phyloP scores from a whole-genome alignment of 1,140 invertebrate genomes.

The Anoplophora glabripennis region DNA sequence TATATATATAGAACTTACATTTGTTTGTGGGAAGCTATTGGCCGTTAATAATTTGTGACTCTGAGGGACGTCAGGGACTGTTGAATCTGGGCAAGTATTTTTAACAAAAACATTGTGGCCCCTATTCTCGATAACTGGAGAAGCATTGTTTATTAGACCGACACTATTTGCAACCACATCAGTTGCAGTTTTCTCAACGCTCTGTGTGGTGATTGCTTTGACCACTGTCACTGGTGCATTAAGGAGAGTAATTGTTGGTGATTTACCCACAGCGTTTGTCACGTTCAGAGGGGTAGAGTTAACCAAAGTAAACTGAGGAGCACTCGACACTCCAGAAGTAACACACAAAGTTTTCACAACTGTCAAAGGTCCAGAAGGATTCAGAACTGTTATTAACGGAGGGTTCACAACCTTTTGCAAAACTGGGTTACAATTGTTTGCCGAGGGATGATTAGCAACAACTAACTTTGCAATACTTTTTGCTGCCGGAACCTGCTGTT shows the following conservation, averaged over 20 bases:
- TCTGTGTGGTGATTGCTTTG: conserved; percentile 30
- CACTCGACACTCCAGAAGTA: conserved; percentile 33
- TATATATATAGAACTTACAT: conserved; percentile 37
- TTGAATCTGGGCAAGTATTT: conserved; percentile 32
- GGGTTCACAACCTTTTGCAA: conserved; percentile 39
- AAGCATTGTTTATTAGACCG: conserved; percentile 8
- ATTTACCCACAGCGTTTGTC: conserved; percentile 33
- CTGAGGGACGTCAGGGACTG: conserved; percentile 34
- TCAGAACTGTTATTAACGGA: conserved; percentile 45
- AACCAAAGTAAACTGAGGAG: conserved; percentile 43
- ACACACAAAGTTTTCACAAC: conserved; percentile 45
- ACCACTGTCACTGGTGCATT: conserved; percentile 43
- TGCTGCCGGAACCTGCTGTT: conserved; percentile 18
- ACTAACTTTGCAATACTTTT: conserved; percentile 39
- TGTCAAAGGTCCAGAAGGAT: conserved; percentile 43
- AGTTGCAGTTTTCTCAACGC: conserved; percentile 22
- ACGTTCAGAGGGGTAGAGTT: conserved; percentile 37
- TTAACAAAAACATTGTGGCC: conserved; percentile 48
- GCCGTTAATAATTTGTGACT: conserved; percentile 45
- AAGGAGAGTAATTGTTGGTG: conserved; percentile 44
- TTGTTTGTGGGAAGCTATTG: conserved; percentile 40
- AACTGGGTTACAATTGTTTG: conserved; percentile 22
- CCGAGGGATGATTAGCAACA: conserved; percentile 26
- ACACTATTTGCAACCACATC: conserved; percentile 5
- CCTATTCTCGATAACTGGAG: conserved; percentile 33